These are phyloP conservation scores for Oscheius sp. DNA, from an alignment of 2,888 invertebrate species.

Conservation along the genomic window DNA sequence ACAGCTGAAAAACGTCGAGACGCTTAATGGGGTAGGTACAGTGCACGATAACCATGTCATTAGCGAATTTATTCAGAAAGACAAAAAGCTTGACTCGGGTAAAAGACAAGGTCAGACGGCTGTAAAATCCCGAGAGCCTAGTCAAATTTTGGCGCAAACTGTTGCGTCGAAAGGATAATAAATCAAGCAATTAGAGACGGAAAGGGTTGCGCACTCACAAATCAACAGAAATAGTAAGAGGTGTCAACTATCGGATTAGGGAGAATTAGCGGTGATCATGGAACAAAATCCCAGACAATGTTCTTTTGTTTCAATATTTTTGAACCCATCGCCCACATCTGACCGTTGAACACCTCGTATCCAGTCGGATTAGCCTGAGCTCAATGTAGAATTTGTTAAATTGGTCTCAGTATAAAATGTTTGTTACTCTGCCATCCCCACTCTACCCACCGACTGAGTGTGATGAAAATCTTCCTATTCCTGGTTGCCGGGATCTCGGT, in stretches of 20 bases:
- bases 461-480: too few species aligned
- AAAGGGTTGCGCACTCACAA: slow-evolving; percentile 6
- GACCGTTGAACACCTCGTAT: too few species aligned
- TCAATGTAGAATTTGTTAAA: too few species aligned
- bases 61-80: not conserved
- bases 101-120: not conserved
- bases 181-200: slow-evolving; percentile 20
- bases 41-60: slow-evolving; percentile 14
- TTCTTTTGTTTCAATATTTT: too few species aligned
- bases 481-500: too few species aligned
- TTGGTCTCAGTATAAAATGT: too few species aligned
- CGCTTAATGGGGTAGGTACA: slow-evolving; percentile 17
- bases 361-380: too few species aligned
- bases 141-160: slow-evolving; percentile 23
- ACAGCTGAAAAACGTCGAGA: slow-evolving; percentile 6
- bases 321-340: too few species aligned
- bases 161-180: slow-evolving; percentile 14
- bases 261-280: not conserved
- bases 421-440: too few species aligned
- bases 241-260: not conserved
- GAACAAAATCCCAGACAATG: too few species aligned
- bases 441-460: too few species aligned
- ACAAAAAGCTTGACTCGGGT: slow-evolving; percentile 8
- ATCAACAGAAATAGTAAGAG: not conserved
- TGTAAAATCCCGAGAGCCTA: slow-evolving; percentile 25